Evolutionary conservation across 2,888 invertebrate species (phyloP), one percentile per base, ranked within the genome.

Genomic region (Ochropleura plecta): DNA sequence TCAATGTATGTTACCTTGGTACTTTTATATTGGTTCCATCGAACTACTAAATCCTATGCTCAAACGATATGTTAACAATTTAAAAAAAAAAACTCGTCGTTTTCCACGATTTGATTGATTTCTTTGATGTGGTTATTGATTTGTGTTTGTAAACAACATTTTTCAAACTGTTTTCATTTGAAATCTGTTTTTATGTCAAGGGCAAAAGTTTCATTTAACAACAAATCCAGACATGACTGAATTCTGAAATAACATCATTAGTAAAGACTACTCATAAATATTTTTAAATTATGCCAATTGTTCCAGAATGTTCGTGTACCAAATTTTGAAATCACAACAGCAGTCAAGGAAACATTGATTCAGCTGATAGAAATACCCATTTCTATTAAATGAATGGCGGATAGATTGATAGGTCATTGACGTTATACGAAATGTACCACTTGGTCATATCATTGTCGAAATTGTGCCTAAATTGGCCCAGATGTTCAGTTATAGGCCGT

Each of bases 331-430:
- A 86, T 76, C 77, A 82, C 79, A 82, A 79, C 55, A 76, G 30
- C 68, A 82, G 71, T 78, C 84, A 82, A 88, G 86, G 82, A 81
- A 84, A 81, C 81, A 84, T 86, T 83, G 83, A 83, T 84, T 88
- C 76, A 81, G 74, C 76, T 83, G 82, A 73, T 82, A 73, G 63
- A 64, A 51, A 83, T 67, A 78, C 48, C 76, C 85, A 84, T 89
- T 87, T 83, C 86, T 90, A 91, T 92, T 90, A 91, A 88, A 90
- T 88, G 87, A 90, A 89, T 87, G 88, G 88, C 75, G 75, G 84
- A 88, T 88, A 90, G 91, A 92, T 93, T 91, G 92, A 91, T 91
- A 85, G 90, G 84, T 90, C 91, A 92, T 91, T 93, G 93, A 91
- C 88, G 88, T 90, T 86, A 82, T 86, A 89, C 86, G 86, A 91